phyloP scores from a whole-genome alignment of 2,113 vertebrate species.

The Ondatra zibethicus region DNA sequence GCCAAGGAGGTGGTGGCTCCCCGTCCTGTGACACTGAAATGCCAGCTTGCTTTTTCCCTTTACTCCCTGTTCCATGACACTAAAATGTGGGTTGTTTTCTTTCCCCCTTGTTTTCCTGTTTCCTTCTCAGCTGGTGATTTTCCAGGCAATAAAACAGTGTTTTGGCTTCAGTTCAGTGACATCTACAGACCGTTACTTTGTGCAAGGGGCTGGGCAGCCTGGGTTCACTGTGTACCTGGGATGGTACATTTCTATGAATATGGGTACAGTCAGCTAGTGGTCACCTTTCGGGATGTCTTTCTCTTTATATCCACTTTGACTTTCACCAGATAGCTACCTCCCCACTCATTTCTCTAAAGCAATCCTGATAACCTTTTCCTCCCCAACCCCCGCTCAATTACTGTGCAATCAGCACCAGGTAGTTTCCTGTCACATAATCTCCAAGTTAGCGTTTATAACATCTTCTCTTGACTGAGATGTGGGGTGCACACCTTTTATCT shows the following conservation, averaged over 20 bases:
- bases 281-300: neutral
- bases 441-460: conserved; percentile 46
- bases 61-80: neutral
- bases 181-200: neutral
- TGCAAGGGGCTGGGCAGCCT: neutral
- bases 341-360: neutral
- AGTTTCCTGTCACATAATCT: neutral
- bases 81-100: neutral
- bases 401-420: neutral
- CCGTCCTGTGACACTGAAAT: neutral
- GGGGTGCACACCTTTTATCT: neutral
- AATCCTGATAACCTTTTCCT: neutral
- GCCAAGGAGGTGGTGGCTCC: neutral
- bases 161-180: neutral
- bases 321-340: neutral
- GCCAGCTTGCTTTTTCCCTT: neutral
- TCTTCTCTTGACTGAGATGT: neutral
- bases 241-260: neutral
- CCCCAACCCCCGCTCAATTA: neutral
- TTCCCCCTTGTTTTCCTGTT: neutral
- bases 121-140: neutral
- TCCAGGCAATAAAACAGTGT: neutral
- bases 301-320: neutral
- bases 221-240: neutral
- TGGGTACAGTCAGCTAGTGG: neutral